Evolutionary conservation across 2,888 invertebrate species (phyloP), one percentile per base, ranked within the genome.

Genomic region (Mantis religiosa): DNA sequence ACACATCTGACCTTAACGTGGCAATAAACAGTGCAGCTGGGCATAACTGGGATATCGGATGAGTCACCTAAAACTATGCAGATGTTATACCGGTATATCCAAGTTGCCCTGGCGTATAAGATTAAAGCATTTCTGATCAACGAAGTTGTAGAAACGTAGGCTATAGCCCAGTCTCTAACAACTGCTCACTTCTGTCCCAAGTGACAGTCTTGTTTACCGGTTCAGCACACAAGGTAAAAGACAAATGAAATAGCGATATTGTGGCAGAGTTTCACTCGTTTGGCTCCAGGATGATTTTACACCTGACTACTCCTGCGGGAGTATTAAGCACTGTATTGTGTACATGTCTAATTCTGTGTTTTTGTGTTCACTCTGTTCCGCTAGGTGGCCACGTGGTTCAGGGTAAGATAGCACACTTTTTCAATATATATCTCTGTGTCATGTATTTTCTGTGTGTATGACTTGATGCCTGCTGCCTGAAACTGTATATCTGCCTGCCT

Each of bases 341-440:
- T 41, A 30, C 41, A 82, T 89, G 82, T 89, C 47, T 88, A 88
- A 87, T 85, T 89, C 86, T 90, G 84, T 89, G 88, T 88, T 88
- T 47, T 87, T 89, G 41, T 88, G 87, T 85, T 87, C 54, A 87
- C 84, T 85, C 84, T 86, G n/a, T n/a, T n/a, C n/a, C 34, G 54
- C 93, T 95, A 97, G 97, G 97, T 97, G 96, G 97, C 97, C 94
- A 96, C 96, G 95, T 97, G 97, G 97, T 97, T 96, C 96, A 96
- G 97, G 97, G 97, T 97, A 97, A 95, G 97, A 97, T 89, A 89
- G 88, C 34, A 81, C 81, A 81, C 25, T 41, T 89, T n/a, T 89
- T 82, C 12, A 20, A 34, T 87, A 28, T 84, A 20, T 30, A 28
- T 84, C 14, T 30, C 41, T 82, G 34, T 89, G 84, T 34, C 71